Base-by-base conservation (phyloP, 1,140 invertebrate species). In the Watersipora subatra region DNA sequence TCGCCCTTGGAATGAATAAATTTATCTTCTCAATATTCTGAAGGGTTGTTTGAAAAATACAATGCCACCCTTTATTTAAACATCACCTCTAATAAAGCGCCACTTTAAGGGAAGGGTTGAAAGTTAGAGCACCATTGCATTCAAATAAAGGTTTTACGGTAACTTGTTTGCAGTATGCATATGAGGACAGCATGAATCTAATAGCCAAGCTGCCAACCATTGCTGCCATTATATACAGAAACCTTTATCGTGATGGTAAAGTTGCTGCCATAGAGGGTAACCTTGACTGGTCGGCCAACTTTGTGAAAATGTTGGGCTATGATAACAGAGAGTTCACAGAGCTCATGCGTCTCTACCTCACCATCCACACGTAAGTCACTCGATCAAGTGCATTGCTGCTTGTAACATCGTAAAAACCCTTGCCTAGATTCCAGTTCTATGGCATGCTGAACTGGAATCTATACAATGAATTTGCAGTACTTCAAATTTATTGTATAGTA, bases 271-370 rank as follows among this genome's bases (percentile, higher is more conserved):
- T 97, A 70, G 91, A 97, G 75, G 83, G 87, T 1, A 86, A 86
- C 73, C 89, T 90, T 74, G 94, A 97, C 83, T 97, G 93, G 93
- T 90, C 90, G 1, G 86, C 86, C 71, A 98, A 98, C 81, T 97
- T 97, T 78, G 84, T 88, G 62, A 85, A 84, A 69, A 95, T 96
- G 91, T 83, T 97, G 17, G 93, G 93, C 57, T 96, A 90, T 80
- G 88, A 92, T 19, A 86, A 92, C 73, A 81, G 85, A 12, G 77
- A 88, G 70, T 97, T 97, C 80, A 89, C 88, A 28, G 94, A 98
- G 76, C 85, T 97, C 28, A 88, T 97, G 88, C 85, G 94, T 67
- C 84, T 97, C 19, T 97, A 97, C 75, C 84, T 97, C 66, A 95
- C 93, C 61, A 96, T 97, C 72, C 94, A 97, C 84, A 83, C 79